A percentile compares a stretch with the other conserved stretches of the same genome.
Conservation (phyloP, 2,888 invertebrate genomes). For the Aleiodes leptofemur region DNA sequence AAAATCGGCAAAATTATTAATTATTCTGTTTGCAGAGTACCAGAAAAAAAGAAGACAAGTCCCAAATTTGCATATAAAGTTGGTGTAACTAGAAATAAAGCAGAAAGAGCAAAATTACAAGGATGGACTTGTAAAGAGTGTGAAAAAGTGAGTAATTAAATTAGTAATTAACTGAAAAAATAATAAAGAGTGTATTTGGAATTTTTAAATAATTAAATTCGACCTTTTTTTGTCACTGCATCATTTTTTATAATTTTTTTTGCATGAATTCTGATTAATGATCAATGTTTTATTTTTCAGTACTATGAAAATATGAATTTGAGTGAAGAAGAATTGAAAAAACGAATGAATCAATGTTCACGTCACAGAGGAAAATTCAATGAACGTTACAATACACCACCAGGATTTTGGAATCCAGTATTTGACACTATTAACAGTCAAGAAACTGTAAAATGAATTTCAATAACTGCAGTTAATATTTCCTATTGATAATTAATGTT, state of each 20-base stretch:
- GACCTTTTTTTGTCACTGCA: no score
- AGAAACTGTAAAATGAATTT: conserved; percentile 1
- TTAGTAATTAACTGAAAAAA: neutral
- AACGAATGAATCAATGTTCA: conserved; percentile 75
- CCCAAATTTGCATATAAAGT: conserved; percentile 66
- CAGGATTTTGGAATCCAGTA: conserved; percentile 73
- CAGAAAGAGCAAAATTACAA: conserved; percentile 69
- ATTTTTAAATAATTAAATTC: no score
- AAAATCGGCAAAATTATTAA: no score
- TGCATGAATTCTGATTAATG: neutral
- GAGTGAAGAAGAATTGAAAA: conserved; percentile 70
- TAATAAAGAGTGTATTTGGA: no score
- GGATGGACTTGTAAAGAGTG: conserved; percentile 75
- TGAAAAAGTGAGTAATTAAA: conserved; percentile 64
- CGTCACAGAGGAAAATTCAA: conserved; percentile 75
- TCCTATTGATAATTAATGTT: no score
- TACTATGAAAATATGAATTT: conserved; percentile 70
- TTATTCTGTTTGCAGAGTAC: conserved; percentile 50
- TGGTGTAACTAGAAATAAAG: conserved; percentile 68
- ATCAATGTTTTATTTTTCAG: conserved; percentile 54
- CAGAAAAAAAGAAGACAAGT: conserved; percentile 55
- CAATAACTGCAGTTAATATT: no score
- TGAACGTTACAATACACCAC: conserved; percentile 69
- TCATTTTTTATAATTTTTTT: neutral
- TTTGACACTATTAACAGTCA: conserved; percentile 64